These are phyloP conservation scores for Atractosteus spatula DNA, from an alignment of 2,113 vertebrate species.

Conservation along the genomic window DNA sequence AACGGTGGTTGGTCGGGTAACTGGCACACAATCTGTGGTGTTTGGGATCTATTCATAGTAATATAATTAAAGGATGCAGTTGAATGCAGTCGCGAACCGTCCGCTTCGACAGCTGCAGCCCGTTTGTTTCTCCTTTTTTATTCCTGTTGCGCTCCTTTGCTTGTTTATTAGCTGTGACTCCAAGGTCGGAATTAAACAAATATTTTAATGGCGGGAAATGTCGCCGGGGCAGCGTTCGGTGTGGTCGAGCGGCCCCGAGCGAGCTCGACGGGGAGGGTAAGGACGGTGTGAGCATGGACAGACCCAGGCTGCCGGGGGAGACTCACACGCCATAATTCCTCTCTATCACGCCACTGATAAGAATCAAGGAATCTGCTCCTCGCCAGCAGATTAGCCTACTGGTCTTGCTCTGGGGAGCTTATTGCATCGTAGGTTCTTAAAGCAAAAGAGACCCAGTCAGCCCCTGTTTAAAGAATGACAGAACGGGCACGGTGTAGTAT, in stretches of 20 bases:
- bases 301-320: constrained; percentile 13
- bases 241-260: constrained; percentile 23
- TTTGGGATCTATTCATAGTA: constrained; percentile 53
- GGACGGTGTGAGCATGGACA: constrained; percentile 29
- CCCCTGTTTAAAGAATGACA: too few relatives aligned
- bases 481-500: too few relatives aligned
- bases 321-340: constrained; percentile 21
- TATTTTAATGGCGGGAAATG: constrained; percentile 64
- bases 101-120: constrained; percentile 58
- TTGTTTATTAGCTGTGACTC: constrained; percentile 74
- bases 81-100: constrained; percentile 53
- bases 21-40: constrained; percentile 37
- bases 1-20: constrained; percentile 17
- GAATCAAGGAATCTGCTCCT: constrained; percentile 35
- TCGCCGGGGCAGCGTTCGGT: constrained; percentile 45
- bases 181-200: constrained; percentile 67
- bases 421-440: constrained; percentile 22
- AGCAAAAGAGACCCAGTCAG: not conserved
- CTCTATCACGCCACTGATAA: constrained; percentile 45
- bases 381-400: constrained; percentile 24
- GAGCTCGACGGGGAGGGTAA: constrained; percentile 31
- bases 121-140: constrained; percentile 40
- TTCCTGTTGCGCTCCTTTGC: constrained; percentile 41
- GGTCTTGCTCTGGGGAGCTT: constrained; percentile 10
- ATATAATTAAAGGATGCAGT: constrained; percentile 58